Evolutionary conservation across 1,140 invertebrate genomes (phyloP), one percentile per base, ranked within the genome.

Genomic region (Sinella curviseta): DNA sequence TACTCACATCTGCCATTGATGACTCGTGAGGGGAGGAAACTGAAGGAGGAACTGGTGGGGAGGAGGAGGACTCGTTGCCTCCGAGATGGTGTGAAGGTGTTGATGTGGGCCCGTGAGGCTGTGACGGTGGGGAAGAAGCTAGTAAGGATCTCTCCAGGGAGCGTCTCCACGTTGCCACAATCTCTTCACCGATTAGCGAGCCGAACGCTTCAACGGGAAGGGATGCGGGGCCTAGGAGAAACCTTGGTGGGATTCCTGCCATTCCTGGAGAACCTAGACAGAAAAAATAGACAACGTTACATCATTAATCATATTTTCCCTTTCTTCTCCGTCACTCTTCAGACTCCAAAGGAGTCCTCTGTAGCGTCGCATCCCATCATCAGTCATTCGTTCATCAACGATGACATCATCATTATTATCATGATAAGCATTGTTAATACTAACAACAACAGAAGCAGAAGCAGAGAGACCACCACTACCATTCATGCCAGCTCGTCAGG

Each of bases 141-240:
- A 91, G 87, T 84, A 91, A 89, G 82, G 90, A 90, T 76, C 90
- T 88, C 86, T 93, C 92, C 84, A 93, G 88, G 83, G 90, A 90
- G 84, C 92, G 89, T 85, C 92, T 89, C 92, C 92, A 94, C 86
- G 92, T 92, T 82, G 92, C 91, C 81, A 93, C 92, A 82, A 93
- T 92, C 86, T 93, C 92, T 87, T 93, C 92, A 84, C 92, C 92
- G 78, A 93, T 88, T 80, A 93, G 89, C 3, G 84, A 83, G n/a
- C 81, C 83, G 28, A 82, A 84, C 1, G 82, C 78, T 36, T 83
- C 81, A 16, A 81, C 80, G 17, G 82, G 81, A 30, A 82, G 80
- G 26, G 79, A 78, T 12, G 76, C 60, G 17, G 79, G 81, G 67
- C 80, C 83, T 17, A 83, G 76, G 12, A 82, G 73, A 60, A 83